A percentile compares a stretch with the other conserved stretches of the same genome.
These are phyloP conservation scores for Protaetia brevitarsis DNA, from an alignment of 1,140 invertebrate genomes.

Conservation along the genomic window DNA sequence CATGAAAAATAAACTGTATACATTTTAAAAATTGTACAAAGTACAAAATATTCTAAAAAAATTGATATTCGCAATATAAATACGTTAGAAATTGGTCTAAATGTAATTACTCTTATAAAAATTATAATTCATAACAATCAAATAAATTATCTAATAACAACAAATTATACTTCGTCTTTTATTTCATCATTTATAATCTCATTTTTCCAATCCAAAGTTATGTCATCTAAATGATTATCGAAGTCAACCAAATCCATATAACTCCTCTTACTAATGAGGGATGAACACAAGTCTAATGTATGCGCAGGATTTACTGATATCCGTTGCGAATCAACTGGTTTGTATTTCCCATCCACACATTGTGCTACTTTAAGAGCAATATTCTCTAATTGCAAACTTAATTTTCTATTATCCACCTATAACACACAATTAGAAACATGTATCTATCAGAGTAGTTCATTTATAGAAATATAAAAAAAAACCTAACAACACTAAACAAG, in stretches of 20 bases:
- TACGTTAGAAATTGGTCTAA: too few species aligned
- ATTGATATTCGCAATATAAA: too few species aligned
- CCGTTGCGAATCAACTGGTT: slow-evolving; percentile 46
- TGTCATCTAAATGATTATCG: slow-evolving; percentile 88
- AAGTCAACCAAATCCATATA: slow-evolving; percentile 79
- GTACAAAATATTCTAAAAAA: too few species aligned
- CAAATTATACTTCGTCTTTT: slow-evolving; percentile 25
- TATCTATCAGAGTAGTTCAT: too few species aligned
- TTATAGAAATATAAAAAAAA: slow-evolving; percentile 23
- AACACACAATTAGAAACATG: slow-evolving; percentile 53
- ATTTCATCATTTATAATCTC: slow-evolving; percentile 42
- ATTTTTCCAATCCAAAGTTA: slow-evolving; percentile 80
- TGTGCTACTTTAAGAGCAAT: slow-evolving; percentile 69
- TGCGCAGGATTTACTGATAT: slow-evolving; percentile 46
- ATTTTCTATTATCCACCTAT: slow-evolving; percentile 66
- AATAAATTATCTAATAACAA: slow-evolving; percentile 1
- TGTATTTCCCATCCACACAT: slow-evolving; percentile 70
- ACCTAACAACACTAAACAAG: slow-evolving; percentile 73
- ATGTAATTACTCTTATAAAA: too few species aligned
- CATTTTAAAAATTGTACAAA: too few species aligned
- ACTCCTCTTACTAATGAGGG: slow-evolving; percentile 63
- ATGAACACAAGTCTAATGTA: slow-evolving; percentile 61
- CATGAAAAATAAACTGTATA: too few species aligned
- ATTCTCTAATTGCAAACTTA: slow-evolving; percentile 62
- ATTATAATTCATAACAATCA: too few species aligned